Base-by-base conservation (phyloP, 2,797 vertebrate genomes). In the Thamnophis elegans region DNA sequence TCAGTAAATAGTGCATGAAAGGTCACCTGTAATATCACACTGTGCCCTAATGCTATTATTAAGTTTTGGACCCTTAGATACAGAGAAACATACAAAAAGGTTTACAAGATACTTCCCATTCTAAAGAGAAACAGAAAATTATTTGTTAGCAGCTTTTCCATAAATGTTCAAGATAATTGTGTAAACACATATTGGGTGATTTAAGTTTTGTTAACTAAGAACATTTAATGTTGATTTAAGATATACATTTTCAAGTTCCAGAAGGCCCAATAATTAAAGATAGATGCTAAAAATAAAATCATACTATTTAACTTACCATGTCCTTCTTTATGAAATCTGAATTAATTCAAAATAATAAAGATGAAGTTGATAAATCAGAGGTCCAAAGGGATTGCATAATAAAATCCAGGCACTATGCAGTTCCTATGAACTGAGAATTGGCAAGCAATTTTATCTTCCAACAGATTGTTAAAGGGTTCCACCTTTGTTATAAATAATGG, bases 401-500 rank as follows among this genome's bases (percentile, higher is more conserved):
- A 20, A 14, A 3, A 47, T 91, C 62, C 28, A 47, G 92, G 87
- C 93, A 92, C 90, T 3, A 47, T 87, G 25, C 59, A 5, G 32
- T 47, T 93, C 25, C 4, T 0, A 88, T 93, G 89, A 73, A 47
- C 36, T 96, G 62, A 93, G 88, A 82, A 47, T 42, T 96, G 96
- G 96, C 95, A 95, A 92, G 56, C 89, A 22, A 2, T 26, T 95
- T 96, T 95, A 95, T 89, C 92, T 92, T 90, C 32, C 0, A 93
- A 93, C 88, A 93, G 92, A 65, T 93, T 92, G 85, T 87, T 86
- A 93, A 92, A 94, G 93, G 91, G 6, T 14, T 60, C 47, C 0
- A 0, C 88, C 92, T 95, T 92, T 96, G 94, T 94, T 94, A 96
- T 90, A 18, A 93, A 91, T 97, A 97, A 97, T 96, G 95, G 96